Base-by-base conservation (phyloP, 2,888 invertebrate species). In the Amorpha juglandis region DNA sequence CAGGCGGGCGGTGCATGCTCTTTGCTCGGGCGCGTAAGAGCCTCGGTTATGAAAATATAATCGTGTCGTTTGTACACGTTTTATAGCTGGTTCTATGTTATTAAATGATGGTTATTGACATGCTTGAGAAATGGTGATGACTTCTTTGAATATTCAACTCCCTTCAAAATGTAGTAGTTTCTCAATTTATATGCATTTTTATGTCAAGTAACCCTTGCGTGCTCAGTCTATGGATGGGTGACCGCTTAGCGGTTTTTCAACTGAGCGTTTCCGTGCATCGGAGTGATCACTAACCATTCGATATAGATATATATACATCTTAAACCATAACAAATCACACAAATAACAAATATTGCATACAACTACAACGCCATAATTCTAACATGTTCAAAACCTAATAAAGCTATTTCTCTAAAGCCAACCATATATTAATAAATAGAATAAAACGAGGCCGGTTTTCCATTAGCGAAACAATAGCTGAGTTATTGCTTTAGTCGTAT, bases 381-480 rank as follows among this genome's bases (percentile, higher is more conserved):
- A 58, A 58, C 38, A 58, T n/a, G 19, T 38, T 42, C 58, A 58
- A 51, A 58, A 42, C 42, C 12, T 19, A 58, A 58, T 63, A 35
- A 63, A 63, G 50, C 63, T 63, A 51, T 63, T 63, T 51, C 38
- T 63, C 63, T 63, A 51, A 63, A 63, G 51, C 38, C 63, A 63
- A 58, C 42, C 38, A 58, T 38, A 58, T 58, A 58, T 42, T 58
- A 58, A 42, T 58, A 58, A 58, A 58, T 27, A 63, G 63, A 65
- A 65, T 64, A 68, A 66, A 64, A 62, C 42, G 67, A 71, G 70
- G 71, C 74, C 72, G 71, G 72, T 70, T 74, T 71, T 74, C 71
- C 72, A 74, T 74, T 74, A 74, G 70, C 68, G 65, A 71, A 72
- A 71, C 73, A 69, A 70, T 71, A 68, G 68, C 62, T 69, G 70